Conservation (phyloP, 1,140 invertebrate species). For the Trachymyrmex cornetzi region DNA sequence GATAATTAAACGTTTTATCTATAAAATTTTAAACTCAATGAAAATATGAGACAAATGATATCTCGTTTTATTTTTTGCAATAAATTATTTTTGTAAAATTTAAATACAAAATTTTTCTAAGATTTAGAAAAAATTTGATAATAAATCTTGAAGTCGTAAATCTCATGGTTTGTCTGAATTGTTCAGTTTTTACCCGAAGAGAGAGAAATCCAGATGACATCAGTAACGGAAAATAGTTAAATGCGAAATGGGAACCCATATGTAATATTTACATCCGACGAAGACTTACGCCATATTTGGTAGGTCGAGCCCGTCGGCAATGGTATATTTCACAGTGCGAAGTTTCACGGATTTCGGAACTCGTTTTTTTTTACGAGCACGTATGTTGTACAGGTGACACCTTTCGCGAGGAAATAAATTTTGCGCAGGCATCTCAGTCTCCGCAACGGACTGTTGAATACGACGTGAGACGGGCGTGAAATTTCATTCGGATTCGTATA, state of each 20-base stretch:
- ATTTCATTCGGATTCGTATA: constrained; percentile 45
- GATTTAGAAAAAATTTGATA: not conserved
- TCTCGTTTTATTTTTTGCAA: not conserved
- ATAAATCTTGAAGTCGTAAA: not conserved
- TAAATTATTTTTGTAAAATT: constrained; percentile 12
- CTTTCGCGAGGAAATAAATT: constrained; percentile 56
- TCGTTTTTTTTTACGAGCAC: constrained; percentile 53
- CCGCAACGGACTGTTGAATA: constrained; percentile 33
- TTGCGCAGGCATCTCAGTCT: constrained; percentile 30
- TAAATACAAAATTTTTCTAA: not conserved
- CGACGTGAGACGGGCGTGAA: constrained; percentile 30
- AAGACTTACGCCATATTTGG: constrained; percentile 54
- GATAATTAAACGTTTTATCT: not conserved
- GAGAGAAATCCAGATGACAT: not conserved
- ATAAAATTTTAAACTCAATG: not conserved
- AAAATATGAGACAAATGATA: not conserved
- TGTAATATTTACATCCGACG: constrained; percentile 58
- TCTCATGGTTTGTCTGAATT: not conserved
- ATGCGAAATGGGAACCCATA: constrained; percentile 42
- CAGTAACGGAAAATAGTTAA: constrained; percentile 7
- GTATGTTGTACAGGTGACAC: constrained; percentile 22
- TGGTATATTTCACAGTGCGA: constrained; percentile 46
- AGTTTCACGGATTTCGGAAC: constrained; percentile 26
- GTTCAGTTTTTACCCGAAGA: not conserved
- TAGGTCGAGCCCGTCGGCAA: not conserved